Evolutionary conservation across 2,113 vertebrate species (phyloP).

Genomic region (Gavialis gangeticus): DNA sequence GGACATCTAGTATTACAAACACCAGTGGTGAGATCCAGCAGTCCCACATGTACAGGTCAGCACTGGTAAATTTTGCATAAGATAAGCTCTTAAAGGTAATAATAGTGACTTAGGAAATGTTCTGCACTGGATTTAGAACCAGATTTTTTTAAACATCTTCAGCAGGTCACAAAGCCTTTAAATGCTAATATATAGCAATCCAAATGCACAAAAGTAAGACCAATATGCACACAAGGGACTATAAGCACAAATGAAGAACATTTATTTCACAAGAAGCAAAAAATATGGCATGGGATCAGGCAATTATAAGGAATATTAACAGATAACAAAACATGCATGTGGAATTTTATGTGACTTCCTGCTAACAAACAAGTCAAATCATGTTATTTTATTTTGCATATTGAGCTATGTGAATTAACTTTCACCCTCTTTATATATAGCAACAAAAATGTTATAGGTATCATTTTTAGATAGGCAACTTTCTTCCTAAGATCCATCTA

Average conservation of each 20-base stretch:
- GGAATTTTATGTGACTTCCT: neutral
- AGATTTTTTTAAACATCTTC: neutral
- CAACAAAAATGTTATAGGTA: neutral
- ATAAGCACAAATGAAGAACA: neutral
- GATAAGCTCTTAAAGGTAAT: neutral
- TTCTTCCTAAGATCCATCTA: neutral
- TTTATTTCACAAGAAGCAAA: neutral
- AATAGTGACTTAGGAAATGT: neutral
- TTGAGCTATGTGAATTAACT: neutral
- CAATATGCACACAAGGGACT: neutral
- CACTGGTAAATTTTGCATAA: neutral
- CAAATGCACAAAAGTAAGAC: neutral
- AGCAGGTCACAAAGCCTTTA: neutral
- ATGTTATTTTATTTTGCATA: neutral
- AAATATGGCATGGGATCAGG: neutral
- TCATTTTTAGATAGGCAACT: neutral
- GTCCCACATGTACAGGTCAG: neutral
- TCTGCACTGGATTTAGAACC: neutral
- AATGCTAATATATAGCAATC: neutral
- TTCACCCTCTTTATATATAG: neutral
- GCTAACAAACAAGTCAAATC: neutral
- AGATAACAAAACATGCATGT: neutral
- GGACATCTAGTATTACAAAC: neutral
- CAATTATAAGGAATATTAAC: neutral
- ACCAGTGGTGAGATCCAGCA: rapidly evolving